Evolutionary conservation across 1,140 invertebrate species (phyloP).

Genomic region (Drosophila lacertosa): DNA sequence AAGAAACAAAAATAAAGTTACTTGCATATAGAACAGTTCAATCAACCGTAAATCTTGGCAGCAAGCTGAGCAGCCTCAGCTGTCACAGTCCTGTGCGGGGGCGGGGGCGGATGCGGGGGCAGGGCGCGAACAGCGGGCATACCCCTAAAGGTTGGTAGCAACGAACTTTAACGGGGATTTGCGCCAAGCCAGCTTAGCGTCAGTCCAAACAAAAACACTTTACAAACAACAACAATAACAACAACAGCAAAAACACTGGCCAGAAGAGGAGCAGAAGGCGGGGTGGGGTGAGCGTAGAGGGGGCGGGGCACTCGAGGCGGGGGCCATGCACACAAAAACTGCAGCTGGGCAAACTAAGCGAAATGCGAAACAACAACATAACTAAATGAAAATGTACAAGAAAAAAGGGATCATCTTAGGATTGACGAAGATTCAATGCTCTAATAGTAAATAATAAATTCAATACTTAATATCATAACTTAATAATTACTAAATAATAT

Average conservation of each 20-base stretch:
- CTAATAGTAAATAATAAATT: too few relatives aligned
- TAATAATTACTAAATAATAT: too few relatives aligned
- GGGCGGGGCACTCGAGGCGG: neutral
- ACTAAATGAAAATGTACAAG: slow-evolving; percentile 13
- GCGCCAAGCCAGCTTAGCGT: slow-evolving; percentile 63
- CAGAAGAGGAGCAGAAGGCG: neutral
- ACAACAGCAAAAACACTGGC: neutral
- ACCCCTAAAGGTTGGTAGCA: slow-evolving; percentile 33
- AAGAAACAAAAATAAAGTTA: neutral
- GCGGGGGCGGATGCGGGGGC: neutral
- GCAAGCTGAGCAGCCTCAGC: slow-evolving; percentile 41
- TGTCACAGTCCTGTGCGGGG: slow-evolving; percentile 27
- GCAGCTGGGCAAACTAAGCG: slow-evolving; percentile 57
- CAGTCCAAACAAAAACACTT: slow-evolving; percentile 61
- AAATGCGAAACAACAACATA: slow-evolving; percentile 26
- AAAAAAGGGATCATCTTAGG: neutral
- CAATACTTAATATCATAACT: too few relatives aligned
- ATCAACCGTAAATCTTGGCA: slow-evolving; percentile 47
- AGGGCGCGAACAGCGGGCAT: too few relatives aligned
- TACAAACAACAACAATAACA: slow-evolving; percentile 55
- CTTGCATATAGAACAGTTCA: slow-evolving; percentile 33
- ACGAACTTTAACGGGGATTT: slow-evolving; percentile 56
- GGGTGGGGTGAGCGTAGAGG: neutral
- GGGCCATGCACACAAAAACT: slow-evolving; percentile 50
- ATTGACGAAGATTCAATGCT: too few relatives aligned